Evolutionary conservation across 2,113 vertebrate genomes (phyloP).

Genomic region (Cryptotis parvus): DNA sequence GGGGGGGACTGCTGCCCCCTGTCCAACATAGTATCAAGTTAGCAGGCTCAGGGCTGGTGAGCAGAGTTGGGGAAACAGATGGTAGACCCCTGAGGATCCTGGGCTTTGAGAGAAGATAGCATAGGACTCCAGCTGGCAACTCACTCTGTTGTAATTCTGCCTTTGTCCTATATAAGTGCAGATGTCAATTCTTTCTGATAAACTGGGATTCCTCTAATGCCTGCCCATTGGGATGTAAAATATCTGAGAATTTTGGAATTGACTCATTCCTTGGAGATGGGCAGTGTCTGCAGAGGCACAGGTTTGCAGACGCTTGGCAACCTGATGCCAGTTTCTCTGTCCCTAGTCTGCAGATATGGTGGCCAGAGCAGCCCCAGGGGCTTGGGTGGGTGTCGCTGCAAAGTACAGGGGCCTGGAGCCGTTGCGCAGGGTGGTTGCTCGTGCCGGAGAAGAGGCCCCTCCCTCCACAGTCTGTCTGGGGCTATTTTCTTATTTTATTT

Average conservation of each 20-base stretch:
- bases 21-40: neutral
- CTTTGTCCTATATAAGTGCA: slow-evolving; percentile 25
- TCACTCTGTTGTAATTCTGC: neutral
- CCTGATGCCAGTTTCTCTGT: neutral
- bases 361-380: neutral
- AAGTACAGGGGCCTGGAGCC: neutral
- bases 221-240: slow-evolving; percentile 5
- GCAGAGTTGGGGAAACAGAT: neutral
- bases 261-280: neutral
- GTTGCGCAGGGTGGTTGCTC: too few species aligned
- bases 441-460: too few species aligned
- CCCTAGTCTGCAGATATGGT: neutral
- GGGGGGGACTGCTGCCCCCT: neutral
- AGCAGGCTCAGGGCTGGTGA: neutral
- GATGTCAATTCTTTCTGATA: neutral
- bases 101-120: neutral
- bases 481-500: too few species aligned
- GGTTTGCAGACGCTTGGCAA: neutral
- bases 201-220: neutral
- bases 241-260: neutral
- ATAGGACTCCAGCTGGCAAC: neutral
- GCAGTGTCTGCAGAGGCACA: neutral
- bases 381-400: fast-evolving
- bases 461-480: too few species aligned
- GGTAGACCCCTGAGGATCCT: neutral